Conservation (phyloP, 2,797 vertebrate species). For the Syngnathus acus region DNA sequence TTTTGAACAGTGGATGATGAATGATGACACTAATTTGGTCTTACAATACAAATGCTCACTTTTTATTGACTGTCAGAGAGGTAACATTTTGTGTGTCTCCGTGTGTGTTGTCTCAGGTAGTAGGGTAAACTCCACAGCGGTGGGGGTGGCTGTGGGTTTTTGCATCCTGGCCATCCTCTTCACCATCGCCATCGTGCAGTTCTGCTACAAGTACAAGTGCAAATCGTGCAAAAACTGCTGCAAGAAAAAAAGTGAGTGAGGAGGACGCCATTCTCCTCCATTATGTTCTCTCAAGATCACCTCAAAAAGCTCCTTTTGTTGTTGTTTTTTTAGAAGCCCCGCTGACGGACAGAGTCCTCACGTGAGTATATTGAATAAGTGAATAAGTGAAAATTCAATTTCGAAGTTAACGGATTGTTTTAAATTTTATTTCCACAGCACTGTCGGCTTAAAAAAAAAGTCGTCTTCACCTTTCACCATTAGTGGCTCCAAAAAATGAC, state of each 20-base stretch:
- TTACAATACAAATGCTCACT: background rate
- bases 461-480: constrained; percentile 52
- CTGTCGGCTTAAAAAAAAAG: constrained; percentile 49
- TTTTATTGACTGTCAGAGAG: background rate
- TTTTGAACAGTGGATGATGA: too few relatives aligned
- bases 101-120: constrained; percentile 35
- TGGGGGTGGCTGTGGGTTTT: constrained; percentile 60
- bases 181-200: constrained; percentile 57
- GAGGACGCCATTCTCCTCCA: background rate
- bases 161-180: constrained; percentile 58
- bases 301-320: background rate
- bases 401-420: background rate
- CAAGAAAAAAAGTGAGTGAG: constrained; percentile 56
- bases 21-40: too few relatives aligned
- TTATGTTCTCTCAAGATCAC: background rate
- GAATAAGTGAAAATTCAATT: background rate
- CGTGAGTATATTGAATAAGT: constrained; percentile 44
- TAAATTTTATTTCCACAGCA: constrained; percentile 34
- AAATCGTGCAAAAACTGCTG: constrained; percentile 49
- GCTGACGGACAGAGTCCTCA: constrained; percentile 55
- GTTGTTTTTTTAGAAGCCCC: constrained; percentile 29
- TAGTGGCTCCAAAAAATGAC: constrained; percentile 44
- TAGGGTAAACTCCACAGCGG: constrained; percentile 38
- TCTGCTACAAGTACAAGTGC: constrained; percentile 60
- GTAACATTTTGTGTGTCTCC: background rate